Evolutionary conservation across 2,797 vertebrate genomes (phyloP).

Genomic region (Columba guinea): DNA sequence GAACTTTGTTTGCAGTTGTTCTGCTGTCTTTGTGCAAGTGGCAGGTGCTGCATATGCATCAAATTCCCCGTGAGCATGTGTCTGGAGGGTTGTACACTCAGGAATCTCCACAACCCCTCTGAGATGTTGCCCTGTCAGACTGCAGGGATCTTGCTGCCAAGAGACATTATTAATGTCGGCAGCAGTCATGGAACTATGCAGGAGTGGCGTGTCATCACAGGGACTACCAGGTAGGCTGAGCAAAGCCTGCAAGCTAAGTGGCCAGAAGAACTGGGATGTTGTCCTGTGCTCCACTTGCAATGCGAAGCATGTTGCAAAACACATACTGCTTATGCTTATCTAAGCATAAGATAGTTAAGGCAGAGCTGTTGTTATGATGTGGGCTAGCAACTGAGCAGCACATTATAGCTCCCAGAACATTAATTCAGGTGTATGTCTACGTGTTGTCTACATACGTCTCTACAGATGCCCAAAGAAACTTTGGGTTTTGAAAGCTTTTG

Average conservation of each 20-base stretch:
- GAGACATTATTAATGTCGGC: background rate
- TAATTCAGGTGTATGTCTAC: background rate
- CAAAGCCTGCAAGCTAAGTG: background rate
- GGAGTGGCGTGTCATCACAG: background rate
- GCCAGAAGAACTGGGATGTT: background rate
- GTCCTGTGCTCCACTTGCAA: background rate
- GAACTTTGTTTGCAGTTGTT: background rate
- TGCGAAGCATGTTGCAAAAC: background rate
- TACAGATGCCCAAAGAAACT: background rate
- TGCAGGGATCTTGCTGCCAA: background rate
- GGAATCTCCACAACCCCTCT: rapidly evolving
- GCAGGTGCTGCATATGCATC: background rate
- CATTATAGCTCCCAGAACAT: background rate
- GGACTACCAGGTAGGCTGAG: background rate
- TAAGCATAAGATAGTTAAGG: background rate
- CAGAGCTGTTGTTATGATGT: background rate
- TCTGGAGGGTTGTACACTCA: too few species aligned
- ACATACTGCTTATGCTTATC: background rate
- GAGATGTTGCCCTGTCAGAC: background rate
- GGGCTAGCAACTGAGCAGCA: background rate
- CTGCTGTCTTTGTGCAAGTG: background rate
- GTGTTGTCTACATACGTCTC: background rate
- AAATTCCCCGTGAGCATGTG: rapidly evolving
- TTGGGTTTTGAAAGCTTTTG: background rate
- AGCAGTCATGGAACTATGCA: background rate